A percentile compares a stretch with the other conserved stretches of the same genome.
Conservation (phyloP, 2,797 vertebrate species). For the Etheostoma nigrum region DNA sequence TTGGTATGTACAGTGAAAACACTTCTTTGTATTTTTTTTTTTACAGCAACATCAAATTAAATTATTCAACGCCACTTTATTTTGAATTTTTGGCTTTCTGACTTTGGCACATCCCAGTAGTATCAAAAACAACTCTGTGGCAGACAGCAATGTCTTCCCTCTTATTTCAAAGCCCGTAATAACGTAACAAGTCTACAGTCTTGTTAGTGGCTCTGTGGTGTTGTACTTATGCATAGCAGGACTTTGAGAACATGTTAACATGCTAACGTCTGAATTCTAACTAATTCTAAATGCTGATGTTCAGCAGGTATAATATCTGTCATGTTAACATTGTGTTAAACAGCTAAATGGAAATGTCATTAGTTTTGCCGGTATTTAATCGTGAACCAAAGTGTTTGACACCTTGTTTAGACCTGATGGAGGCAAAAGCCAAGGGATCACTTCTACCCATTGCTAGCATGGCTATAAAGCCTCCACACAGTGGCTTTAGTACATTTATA, state of each 20-base stretch:
- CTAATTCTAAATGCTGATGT: not conserved
- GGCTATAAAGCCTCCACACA: too few relatives aligned
- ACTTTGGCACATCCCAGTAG: not conserved
- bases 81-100: not conserved
- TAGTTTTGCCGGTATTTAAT: too few relatives aligned
- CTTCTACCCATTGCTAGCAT: too few relatives aligned
- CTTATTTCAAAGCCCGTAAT: not conserved
- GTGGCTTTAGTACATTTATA: not conserved
- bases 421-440: not conserved
- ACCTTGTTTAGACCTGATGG: not conserved
- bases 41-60: not conserved
- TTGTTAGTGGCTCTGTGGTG: not conserved
- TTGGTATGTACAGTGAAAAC: conserved; percentile 85
- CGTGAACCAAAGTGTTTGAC: not conserved
- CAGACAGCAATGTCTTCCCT: not conserved
- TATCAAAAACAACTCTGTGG: not conserved
- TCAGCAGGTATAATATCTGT: not conserved
- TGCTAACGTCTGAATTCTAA: not conserved
- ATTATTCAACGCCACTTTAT: not conserved
- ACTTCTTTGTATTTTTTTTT: not conserved
- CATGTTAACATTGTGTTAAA: not conserved
- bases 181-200: too few relatives aligned
- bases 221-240: too few relatives aligned
- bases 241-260: too few relatives aligned
- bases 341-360: not conserved